Evolutionary conservation across 1,140 invertebrate species (phyloP), one percentile per base, ranked within the genome.

Genomic region (Aporrectodea caliginosa): DNA sequence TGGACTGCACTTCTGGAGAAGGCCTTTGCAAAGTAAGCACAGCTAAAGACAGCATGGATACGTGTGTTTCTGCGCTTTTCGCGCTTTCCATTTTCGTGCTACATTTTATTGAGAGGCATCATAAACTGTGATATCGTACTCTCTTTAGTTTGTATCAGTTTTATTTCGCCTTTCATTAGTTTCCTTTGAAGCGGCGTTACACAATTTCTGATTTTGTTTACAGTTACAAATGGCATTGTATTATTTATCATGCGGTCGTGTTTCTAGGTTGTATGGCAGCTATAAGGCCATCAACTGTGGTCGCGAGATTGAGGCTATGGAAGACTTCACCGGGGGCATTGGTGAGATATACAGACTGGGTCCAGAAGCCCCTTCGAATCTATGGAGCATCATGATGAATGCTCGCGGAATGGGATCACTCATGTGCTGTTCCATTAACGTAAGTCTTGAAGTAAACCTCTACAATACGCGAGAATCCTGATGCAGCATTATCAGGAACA

Each of bases 371-470:
- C 88, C 87, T 30, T 73, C 82, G 0, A 96, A 98, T 89, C 90
- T 99, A n/a, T 97, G 95, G 84, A 93, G 92, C 78, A 96, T 99
- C 82, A 90, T 99, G 83, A 84, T 94, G 69, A 98, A 98, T 88
- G 97, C 95, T 0, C 93, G 92, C 84, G 94, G 98, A 85, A 91
- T 97, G 81, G 93, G 92, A 84, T 98, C 97, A 0, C 91, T 99
- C 68, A 96, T 99, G 93, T 97, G 95, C 0, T 99, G 97, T 88
- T 97, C 96, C 0, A 94, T 99, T 84, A 96, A 99, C 91, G 95
- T 95, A 83, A 82, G 85, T 83, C n/a, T n/a, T 22, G 22, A 6
- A 12, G 43, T 22, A 58, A 22, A 58, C 43, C 43, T 12, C 43
- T 22, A 22, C 22, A 12, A 22, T 58, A 22, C 43, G 43, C 43